phyloP scores from a whole-genome alignment of 2,888 invertebrate species.

The Caradrina clavipalpis region DNA sequence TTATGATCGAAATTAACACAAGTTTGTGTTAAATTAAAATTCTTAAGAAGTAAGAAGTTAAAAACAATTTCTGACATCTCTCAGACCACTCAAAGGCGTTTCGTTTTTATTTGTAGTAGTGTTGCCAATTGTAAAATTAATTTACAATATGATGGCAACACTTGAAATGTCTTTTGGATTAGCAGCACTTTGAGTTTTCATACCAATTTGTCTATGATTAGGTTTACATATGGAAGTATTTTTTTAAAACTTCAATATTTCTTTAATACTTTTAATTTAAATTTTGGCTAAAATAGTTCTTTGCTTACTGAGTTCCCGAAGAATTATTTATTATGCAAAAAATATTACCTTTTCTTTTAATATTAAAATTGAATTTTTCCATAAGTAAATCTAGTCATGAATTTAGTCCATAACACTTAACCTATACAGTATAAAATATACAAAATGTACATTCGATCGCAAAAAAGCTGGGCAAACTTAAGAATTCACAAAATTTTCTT shows the following conservation, averaged over 20 bases:
- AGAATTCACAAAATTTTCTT: conserved; percentile 56
- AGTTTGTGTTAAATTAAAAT: conserved; percentile 44
- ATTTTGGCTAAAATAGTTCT: conserved; percentile 26
- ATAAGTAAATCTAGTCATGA: conserved; percentile 56
- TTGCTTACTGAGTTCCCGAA: conserved; percentile 1
- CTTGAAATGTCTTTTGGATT: conserved; percentile 59
- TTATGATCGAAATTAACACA: conserved; percentile 57
- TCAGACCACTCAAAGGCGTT: conserved; percentile 44
- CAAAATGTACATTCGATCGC: conserved; percentile 72
- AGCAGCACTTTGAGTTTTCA: conserved; percentile 54
- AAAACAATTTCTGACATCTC: conserved; percentile 44
- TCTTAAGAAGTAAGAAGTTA: conserved; percentile 46
- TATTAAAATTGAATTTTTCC: conserved; percentile 21
- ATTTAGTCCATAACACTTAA: conserved; percentile 62
- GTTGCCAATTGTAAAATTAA: conserved; percentile 42
- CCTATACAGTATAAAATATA: conserved; percentile 72
- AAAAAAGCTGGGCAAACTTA: conserved; percentile 61
- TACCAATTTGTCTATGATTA: conserved; percentile 44
- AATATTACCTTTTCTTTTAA: neutral
- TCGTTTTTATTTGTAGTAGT: conserved; percentile 23
- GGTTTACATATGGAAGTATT: conserved; percentile 55
- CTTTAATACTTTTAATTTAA: conserved; percentile 8
- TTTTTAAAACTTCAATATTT: conserved; percentile 13
- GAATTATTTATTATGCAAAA: conserved; percentile 53
- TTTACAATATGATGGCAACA: conserved; percentile 48